These are phyloP conservation scores for Aplidium turbinatum DNA, from an alignment of 23 tunicate species.

Conservation along the genomic window DNA sequence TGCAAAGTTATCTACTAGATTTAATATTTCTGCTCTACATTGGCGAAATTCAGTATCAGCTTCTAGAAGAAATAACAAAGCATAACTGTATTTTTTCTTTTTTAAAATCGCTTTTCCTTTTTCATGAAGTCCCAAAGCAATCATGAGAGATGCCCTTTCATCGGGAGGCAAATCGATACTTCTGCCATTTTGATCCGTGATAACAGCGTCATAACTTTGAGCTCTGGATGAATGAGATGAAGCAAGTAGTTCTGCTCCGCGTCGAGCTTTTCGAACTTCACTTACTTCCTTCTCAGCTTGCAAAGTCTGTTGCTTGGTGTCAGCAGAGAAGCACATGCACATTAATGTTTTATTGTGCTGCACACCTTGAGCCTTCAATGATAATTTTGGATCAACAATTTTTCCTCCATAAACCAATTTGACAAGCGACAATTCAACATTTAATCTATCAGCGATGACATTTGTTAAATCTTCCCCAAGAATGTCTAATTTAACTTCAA, in stretches of 20 bases:
- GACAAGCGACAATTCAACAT: neutral
- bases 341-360: constrained; percentile 62
- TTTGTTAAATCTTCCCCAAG: constrained; percentile 30
- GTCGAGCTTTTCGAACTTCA: constrained; percentile 52
- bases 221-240: constrained; percentile 17
- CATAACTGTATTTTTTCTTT: constrained; percentile 62
- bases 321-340: constrained; percentile 51
- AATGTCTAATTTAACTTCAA: constrained; percentile 59
- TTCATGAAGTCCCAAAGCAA: constrained; percentile 76
- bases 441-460: constrained; percentile 21
- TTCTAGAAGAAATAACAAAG: constrained; percentile 72
- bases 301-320: constrained; percentile 6
- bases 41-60: constrained; percentile 70
- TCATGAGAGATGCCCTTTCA: constrained; percentile 61
- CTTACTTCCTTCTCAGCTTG: constrained; percentile 26
- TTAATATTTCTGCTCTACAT: constrained; percentile 65
- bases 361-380: constrained; percentile 47
- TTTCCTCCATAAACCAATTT: constrained; percentile 66
- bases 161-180: constrained; percentile 64
- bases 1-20: constrained; percentile 86
- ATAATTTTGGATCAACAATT: constrained; percentile 28
- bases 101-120: constrained; percentile 56
- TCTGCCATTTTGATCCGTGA: constrained; percentile 79
- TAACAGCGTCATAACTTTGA: constrained; percentile 41
- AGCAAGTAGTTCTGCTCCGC: constrained; percentile 79